Base-by-base conservation (phyloP, 92 coral and sea anemone species). In the Palythoa heliodiscus region DNA sequence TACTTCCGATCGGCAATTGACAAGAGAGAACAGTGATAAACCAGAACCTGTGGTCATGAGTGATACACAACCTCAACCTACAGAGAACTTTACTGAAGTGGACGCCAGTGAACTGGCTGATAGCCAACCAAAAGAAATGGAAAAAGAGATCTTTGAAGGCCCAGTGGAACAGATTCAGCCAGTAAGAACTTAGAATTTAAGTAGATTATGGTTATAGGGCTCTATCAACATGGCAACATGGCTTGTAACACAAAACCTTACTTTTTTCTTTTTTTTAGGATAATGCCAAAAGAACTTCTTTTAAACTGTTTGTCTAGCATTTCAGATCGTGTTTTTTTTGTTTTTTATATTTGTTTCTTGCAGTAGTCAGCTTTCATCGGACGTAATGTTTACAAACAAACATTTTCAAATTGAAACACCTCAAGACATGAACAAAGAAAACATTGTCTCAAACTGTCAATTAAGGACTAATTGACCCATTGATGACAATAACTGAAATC, bases 61-160 rank as follows among this genome's bases (percentile, higher is more conserved):
- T 63, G 60, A 25, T 7, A n/a, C 53, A 63, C 70, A 57, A 17
- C 69, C 16, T 5, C 61, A 23, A 4, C 50, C 82, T 16, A 29
- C 70, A 57, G 70, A 77, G 53, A 72, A 17, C 20, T n/a, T 22
- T 8, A 13, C 24, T 15, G 75, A 14, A 38, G 52, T 8, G 48
- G 76, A 11, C 64, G 5, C 20, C 6, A 5, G 16, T 58, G 20
- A 58, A 58, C 64, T 58, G 64, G 15, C 47, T 69, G 47, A 69
- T 15, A 29, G 4, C 15, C 47, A 25, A 69, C 4, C 35, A 43
- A 3, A 69, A 29, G 73, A 69, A 69, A 13, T 19, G 25, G 23
- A 2, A 63, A 63, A 17, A 52, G 77, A 78, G n/a, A 61, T 11
- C 11, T 20, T 78, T n/a, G 55, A 58, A 78, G 83, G 60, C 29